Evolutionary conservation across 2,888 invertebrate species (phyloP).

Genomic region (Ophion costatus): DNA sequence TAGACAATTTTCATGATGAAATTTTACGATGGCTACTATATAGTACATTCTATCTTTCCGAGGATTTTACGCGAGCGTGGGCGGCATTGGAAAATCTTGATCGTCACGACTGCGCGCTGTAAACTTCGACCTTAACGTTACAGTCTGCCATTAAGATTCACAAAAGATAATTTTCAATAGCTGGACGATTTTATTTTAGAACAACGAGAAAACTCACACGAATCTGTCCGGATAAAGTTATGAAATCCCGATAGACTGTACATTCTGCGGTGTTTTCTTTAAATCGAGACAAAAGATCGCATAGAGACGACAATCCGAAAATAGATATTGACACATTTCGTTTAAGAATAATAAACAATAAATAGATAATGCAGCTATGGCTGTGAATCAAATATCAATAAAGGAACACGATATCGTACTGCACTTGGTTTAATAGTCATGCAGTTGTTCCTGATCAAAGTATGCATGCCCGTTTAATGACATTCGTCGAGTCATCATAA

Average conservation of each 20-base stretch:
- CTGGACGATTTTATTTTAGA: background rate
- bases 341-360: too few relatives aligned
- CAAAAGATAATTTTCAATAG: background rate
- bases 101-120: slow-evolving; percentile 34
- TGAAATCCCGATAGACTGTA: background rate
- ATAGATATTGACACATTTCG: too few relatives aligned
- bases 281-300: background rate
- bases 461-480: background rate
- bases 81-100: slow-evolving; percentile 52
- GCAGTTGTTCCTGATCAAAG: too few relatives aligned
- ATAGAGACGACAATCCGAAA: too few relatives aligned
- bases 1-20: slow-evolving; percentile 27
- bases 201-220: background rate
- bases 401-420: too few relatives aligned
- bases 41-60: slow-evolving; percentile 11
- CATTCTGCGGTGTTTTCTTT: background rate
- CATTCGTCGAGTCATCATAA: background rate
- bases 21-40: slow-evolving; percentile 17
- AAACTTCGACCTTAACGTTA: slow-evolving; percentile 35
- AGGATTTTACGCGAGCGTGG: slow-evolving; percentile 25
- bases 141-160: slow-evolving; percentile 7
- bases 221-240: background rate
- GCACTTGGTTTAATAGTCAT: too few relatives aligned
- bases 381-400: too few relatives aligned
- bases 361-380: too few relatives aligned